Evolutionary conservation across 1,140 invertebrate genomes (phyloP), one percentile per base, ranked within the genome.

Genomic region (Aphidius gifuensis): DNA sequence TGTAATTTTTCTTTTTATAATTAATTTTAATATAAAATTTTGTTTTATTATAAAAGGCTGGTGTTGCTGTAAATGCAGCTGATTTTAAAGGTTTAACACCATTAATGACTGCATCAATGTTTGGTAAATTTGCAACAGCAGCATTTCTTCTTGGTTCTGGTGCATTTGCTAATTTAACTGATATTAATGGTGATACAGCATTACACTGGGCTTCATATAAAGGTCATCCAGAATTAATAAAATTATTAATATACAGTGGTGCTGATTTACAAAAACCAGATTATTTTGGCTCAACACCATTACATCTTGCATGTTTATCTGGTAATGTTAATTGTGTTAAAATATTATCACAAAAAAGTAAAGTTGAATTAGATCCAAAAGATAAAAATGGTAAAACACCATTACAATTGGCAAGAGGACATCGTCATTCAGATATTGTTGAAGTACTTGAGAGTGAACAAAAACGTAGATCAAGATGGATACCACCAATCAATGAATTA

Each of bases 161-260:
- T 39, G 92, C 90, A 9, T 80, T 91, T 1, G 89, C 93, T 63
- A 88, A 93, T 72, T 77, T 95, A 5, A 90, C 91, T 6, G 93
- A 97, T 71, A 92, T 93, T 66, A 95, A 96, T 75, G 93, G 94
- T 0, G 93, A 97, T 68, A 94, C 92, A 5, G 93, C 93, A 0
- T 78, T 96, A 5, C 93, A 97, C 70, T 97, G 94, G 94, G 93
- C 93, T 0, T 91, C 91, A 3, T 96, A 95, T 75, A 96, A 96
- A 82, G 93, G 93, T 1, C 91, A 94, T 71, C 86, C 91, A 0
- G 93, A 96, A 70, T 75, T 96, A 54, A 93, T 95, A 67, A 85
- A 90, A 51, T 77, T 97, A 53, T 80, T 97, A n/a, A 93, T 95
- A 74, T 94, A 96, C 74, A 93, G 92, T 60, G 92, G 92, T 4